A percentile compares a stretch with the other conserved stretches of the same genome.
Conservation (phyloP, 2,113 vertebrate species). For the Hassar affinis region DNA sequence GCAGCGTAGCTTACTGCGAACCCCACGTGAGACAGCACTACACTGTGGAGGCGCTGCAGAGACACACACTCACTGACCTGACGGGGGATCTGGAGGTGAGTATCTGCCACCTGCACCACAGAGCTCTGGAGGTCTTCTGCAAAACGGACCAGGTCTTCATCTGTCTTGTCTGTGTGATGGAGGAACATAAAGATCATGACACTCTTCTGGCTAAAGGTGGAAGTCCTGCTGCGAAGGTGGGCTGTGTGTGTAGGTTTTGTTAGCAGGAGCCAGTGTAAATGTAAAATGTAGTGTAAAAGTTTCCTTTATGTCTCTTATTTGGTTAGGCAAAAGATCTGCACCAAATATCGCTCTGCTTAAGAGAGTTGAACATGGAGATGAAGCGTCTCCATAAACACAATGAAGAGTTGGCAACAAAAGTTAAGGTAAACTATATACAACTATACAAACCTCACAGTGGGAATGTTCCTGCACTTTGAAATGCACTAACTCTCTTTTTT, state of each 20-base stretch:
- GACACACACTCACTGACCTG: not conserved
- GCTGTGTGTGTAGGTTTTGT: not conserved
- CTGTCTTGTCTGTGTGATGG: not conserved
- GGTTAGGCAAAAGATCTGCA: not conserved
- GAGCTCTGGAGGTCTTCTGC: constrained; percentile 2
- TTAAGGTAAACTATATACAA: not conserved
- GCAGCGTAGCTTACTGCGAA: constrained; percentile 32
- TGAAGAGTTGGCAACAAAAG: not conserved
- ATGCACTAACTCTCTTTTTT: not conserved
- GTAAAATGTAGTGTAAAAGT: not conserved
- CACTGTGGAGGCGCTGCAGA: constrained; percentile 24
- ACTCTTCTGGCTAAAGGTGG: not conserved
- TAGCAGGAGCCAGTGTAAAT: not conserved
- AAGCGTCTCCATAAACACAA: not conserved
- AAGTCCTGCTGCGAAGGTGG: not conserved
- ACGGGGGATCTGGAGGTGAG: not conserved
- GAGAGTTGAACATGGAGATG: not conserved
- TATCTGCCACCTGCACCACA: not conserved
- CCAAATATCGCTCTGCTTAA: not conserved
- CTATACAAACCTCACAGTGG: too few species aligned
- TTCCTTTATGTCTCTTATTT: not conserved
- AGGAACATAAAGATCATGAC: constrained; percentile 10
- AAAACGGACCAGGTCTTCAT: constrained; percentile 22
- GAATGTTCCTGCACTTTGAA: not conserved
- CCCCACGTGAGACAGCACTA: constrained; percentile 38